Percentiles rank a stretch among this genome's conserved stretches.
Evolutionary conservation across 2,888 invertebrate species (phyloP).

Genomic region (Chironomus riparius): DNA sequence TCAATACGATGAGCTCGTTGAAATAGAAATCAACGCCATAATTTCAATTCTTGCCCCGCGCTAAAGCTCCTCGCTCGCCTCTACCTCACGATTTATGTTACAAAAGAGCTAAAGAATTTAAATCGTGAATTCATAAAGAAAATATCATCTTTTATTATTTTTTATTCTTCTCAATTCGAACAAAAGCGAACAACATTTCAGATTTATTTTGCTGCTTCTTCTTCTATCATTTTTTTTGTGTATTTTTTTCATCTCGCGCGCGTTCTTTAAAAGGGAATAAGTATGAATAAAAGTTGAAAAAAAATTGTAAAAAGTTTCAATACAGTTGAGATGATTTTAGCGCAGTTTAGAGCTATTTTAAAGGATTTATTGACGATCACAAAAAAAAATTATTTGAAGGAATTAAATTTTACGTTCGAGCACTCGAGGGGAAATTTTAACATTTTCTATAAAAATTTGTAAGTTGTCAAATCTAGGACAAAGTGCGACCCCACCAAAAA

Average conservation of each 20-base stretch:
- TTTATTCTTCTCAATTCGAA: neutral
- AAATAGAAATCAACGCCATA: neutral
- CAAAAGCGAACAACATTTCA: neutral
- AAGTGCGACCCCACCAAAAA: too few species aligned
- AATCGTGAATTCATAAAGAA: slow-evolving; percentile 15
- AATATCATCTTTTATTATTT: neutral
- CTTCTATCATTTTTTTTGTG: neutral
- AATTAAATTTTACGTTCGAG: too few species aligned
- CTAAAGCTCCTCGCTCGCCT: too few species aligned
- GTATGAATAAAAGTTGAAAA: neutral
- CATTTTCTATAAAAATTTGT: too few species aligned
- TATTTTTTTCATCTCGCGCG: neutral
- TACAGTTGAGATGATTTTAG: neutral
- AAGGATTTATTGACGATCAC: too few species aligned
- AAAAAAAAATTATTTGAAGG: too few species aligned
- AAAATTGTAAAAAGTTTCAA: neutral
- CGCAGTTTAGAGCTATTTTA: too few species aligned
- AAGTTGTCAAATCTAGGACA: too few species aligned
- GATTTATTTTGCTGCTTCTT: neutral
- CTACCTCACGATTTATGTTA: slow-evolving; percentile 14
- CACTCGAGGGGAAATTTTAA: too few species aligned
- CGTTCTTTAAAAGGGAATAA: slow-evolving; percentile 17
- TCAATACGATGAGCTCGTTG: neutral
- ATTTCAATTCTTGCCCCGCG: neutral
- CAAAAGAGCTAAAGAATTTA: slow-evolving; percentile 7